Percentiles rank a stretch among this genome's conserved stretches.
Evolutionary conservation across 2,797 vertebrate genomes (phyloP).

Genomic region (Setipinna tenuifilis): DNA sequence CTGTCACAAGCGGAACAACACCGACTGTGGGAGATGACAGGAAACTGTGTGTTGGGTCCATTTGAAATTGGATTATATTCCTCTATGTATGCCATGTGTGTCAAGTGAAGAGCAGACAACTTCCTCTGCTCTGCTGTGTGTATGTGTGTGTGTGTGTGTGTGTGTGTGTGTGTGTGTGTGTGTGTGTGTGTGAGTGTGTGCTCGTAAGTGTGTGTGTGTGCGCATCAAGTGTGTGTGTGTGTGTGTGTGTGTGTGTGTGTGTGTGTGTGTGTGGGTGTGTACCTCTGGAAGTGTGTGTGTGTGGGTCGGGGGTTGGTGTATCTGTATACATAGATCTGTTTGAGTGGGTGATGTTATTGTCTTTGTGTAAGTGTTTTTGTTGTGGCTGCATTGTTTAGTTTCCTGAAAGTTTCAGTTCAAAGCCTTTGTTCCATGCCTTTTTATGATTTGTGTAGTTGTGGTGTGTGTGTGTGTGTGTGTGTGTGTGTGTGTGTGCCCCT

Average conservation of each 20-base stretch:
- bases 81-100: background rate
- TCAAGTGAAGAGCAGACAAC: no score
- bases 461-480: background rate
- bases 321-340: background rate
- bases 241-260: background rate
- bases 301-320: background rate
- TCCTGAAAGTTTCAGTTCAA: background rate
- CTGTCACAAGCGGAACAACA: background rate
- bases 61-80: background rate
- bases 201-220: background rate
- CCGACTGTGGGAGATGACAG: background rate
- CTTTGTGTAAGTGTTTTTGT: background rate
- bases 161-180: background rate
- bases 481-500: background rate
- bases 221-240: background rate
- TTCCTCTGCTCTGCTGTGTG: background rate
- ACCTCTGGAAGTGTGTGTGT: background rate
- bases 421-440: background rate
- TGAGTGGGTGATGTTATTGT: background rate
- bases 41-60: background rate
- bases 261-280: background rate
- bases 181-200: background rate
- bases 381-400: slow-evolving; percentile 12
- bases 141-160: background rate
- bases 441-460: background rate